Percentiles rank a stretch among this genome's conserved stretches.
phyloP scores from a whole-genome alignment of 2,797 vertebrate genomes.

The Lycodopsis pacificus region DNA sequence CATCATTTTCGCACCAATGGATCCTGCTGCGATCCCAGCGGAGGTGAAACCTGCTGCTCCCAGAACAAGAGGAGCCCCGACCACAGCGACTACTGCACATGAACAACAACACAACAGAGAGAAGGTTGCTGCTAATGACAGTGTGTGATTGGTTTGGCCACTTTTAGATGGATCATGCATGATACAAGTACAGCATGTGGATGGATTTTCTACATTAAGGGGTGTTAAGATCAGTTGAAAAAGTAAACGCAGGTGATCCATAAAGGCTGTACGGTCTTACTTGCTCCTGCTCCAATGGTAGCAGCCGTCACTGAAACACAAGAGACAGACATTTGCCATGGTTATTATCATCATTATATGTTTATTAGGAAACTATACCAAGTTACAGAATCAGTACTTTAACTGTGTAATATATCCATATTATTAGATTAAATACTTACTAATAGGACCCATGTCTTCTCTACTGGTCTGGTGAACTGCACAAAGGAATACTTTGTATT shows the following conservation, averaged over 20 bases:
- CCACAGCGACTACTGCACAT: conserved; percentile 14
- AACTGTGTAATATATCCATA: too few species aligned
- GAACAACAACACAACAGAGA: not conserved
- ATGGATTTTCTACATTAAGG: not conserved
- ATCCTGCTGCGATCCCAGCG: too few species aligned
- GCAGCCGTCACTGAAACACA: not conserved
- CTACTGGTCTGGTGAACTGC: not conserved
- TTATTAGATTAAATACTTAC: not conserved
- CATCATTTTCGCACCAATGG: too few species aligned
- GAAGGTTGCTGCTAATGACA: not conserved
- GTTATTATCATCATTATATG: not conserved
- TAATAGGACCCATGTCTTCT: not conserved
- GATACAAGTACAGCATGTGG: not conserved
- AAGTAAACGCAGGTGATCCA: not conserved
- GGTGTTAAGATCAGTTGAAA: not conserved
- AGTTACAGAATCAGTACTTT: not conserved
- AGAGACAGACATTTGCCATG: not conserved
- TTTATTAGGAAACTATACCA: not conserved
- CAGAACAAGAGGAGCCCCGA: conserved; percentile 21
- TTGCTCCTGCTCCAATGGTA: not conserved
- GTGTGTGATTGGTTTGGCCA: not conserved
- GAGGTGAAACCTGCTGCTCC: not conserved
- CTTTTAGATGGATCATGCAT: not conserved
- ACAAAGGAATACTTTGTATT: not conserved
- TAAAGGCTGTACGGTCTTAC: not conserved